Base-by-base conservation (phyloP, 2,888 invertebrate species). In the Acanthosepion pharaonis region DNA sequence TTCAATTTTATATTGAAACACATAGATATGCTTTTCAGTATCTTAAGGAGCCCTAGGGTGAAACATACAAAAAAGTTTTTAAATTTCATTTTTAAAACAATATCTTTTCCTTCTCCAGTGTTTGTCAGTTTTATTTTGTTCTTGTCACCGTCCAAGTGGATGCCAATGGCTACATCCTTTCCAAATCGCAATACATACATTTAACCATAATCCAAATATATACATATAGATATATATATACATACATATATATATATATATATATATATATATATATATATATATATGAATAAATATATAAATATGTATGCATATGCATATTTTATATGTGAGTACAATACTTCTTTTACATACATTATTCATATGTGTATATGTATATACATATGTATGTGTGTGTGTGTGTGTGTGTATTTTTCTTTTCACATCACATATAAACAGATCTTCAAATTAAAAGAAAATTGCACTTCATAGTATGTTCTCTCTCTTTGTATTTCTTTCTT, bases 31-130 rank as follows among this genome's bases (percentile, higher is more conserved):
- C 25, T 25, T 64, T 64, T 64, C 64, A 64, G 64, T 64, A 64
- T 64, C 64, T 64, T 64, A 64, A 64, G 64, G 64, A 64, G 64
- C 64, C 64, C 64, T 64, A 64, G 64, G 64, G 64, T 64, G 64
- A 64, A 23, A 64, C 64, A 64, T 64, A 23, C 28, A 64, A 23
- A 64, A 64, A 25, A 8, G 5, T 28, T 25, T 28, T 23, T 64
- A 25, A 64, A 64, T 64, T 64, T 25, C 64, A 64, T 64, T 64
- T 23, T 28, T 64, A 25, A 59, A 64, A 64, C 64, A 64, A 23
- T 64, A 64, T 64, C 25, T 64, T 64, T 64, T 64, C 25, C 8
- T 64, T 64, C 4, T 59, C 18, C 23, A 18, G 15, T 64, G 23
- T 64, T 8, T 15, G 51, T 51, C 64, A 6, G 28, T 8, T 8